phyloP scores from a whole-genome alignment of 2,113 vertebrate species.

The Sturnira hondurensis region DNA sequence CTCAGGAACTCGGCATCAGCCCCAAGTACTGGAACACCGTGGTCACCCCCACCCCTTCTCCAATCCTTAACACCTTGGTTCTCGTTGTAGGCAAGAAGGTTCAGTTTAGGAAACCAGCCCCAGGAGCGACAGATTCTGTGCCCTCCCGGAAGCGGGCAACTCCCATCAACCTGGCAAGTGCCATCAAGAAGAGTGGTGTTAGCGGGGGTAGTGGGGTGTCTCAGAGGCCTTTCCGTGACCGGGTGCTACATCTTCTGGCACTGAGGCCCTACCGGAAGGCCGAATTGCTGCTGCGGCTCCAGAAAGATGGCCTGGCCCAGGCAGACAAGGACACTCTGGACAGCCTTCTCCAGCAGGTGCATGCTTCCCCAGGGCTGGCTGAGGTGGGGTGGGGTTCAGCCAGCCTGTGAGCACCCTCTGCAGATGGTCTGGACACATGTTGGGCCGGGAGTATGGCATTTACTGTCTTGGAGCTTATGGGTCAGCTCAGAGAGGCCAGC shows the following conservation, averaged over 20 bases:
- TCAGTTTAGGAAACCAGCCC: constrained; percentile 92
- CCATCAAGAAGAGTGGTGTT: constrained; percentile 82
- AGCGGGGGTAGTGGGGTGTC: constrained; percentile 70
- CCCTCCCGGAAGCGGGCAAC: constrained; percentile 90
- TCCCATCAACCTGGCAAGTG: constrained; percentile 92
- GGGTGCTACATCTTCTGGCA: constrained; percentile 94
- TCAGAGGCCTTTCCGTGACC: constrained; percentile 90
- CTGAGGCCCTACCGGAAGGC: constrained; percentile 97
- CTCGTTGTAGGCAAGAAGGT: constrained; percentile 90
- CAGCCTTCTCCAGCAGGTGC: constrained; percentile 94
- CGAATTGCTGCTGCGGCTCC: constrained; percentile 93
- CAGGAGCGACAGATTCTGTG: constrained; percentile 86
- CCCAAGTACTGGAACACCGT: not conserved
- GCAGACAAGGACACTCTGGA: constrained; percentile 94
- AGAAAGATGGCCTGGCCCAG: constrained; percentile 91
- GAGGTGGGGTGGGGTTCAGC: not conserved
- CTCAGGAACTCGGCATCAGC: not conserved
- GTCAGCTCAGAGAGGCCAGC: not conserved
- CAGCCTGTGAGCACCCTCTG: not conserved
- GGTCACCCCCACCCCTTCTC: not conserved
- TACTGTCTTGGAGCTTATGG: not conserved
- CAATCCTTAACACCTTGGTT: not conserved
- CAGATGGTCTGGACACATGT: not conserved
- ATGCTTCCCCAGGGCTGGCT: constrained; percentile 6
- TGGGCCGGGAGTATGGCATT: not conserved